Evolutionary conservation across 2,113 vertebrate genomes (phyloP).

Genomic region (Entosphenus tridentatus): DNA sequence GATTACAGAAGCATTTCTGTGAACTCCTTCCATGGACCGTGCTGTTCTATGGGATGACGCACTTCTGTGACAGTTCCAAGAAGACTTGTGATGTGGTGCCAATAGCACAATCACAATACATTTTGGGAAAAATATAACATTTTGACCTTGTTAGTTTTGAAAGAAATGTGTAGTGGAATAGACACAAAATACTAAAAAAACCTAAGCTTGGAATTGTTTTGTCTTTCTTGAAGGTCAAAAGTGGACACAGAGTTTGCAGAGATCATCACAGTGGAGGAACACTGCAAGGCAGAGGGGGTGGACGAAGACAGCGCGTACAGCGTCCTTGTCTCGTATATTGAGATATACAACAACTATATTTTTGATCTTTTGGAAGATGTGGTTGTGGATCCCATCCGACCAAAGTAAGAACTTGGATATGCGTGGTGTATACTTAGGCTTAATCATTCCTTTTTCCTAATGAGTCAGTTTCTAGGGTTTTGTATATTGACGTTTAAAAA

Average conservation of each 20-base stretch:
- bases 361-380: conserved; percentile 75
- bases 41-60: too few species aligned
- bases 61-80: too few species aligned
- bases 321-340: conserved; percentile 80
- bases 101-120: too few species aligned
- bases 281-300: conserved; percentile 39
- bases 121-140: too few species aligned
- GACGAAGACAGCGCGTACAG: conserved; percentile 82
- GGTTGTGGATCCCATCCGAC: conserved; percentile 44
- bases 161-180: too few species aligned
- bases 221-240: conserved; percentile 27
- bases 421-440: neutral
- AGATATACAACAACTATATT: conserved; percentile 96
- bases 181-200: too few species aligned
- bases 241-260: conserved; percentile 66
- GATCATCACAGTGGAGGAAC: conserved; percentile 54
- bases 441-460: too few species aligned
- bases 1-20: too few species aligned
- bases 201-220: too few species aligned
- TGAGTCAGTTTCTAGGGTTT: conserved; percentile 2
- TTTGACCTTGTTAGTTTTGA: too few species aligned
- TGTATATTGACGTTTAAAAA: neutral
- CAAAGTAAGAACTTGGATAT: conserved; percentile 40
- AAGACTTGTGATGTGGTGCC: too few species aligned
- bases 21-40: too few species aligned